phyloP scores from a whole-genome alignment of 2,113 vertebrate genomes.

The Tringa solitaria region DNA sequence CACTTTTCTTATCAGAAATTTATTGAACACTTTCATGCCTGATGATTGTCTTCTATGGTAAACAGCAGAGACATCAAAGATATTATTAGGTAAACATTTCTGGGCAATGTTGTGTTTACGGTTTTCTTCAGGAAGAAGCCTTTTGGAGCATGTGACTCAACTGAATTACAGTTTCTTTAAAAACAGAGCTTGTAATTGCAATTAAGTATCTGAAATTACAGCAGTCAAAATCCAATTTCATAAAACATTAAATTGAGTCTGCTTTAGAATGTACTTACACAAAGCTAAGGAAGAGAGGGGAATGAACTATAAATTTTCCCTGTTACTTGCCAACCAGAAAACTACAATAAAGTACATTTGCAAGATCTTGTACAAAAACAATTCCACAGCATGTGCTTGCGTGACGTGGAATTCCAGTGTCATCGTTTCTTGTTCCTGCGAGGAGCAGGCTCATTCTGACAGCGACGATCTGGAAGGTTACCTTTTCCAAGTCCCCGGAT shows the following conservation, averaged over 20 bases:
- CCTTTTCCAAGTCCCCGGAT: neutral
- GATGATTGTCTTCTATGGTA: neutral
- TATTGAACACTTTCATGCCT: neutral
- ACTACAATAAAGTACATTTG: neutral
- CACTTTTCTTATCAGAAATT: neutral
- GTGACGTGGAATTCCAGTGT: neutral
- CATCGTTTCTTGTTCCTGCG: neutral
- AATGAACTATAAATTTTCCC: neutral
- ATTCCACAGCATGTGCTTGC: neutral
- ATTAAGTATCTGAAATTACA: constrained; percentile 57
- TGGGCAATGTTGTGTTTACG: neutral
- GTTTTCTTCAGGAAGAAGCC: neutral
- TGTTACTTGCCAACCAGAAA: neutral
- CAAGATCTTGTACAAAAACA: neutral
- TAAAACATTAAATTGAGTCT: constrained; percentile 44
- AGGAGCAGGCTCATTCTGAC: neutral
- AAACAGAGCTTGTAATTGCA: constrained; percentile 33
- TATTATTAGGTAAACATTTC: neutral
- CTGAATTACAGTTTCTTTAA: neutral
- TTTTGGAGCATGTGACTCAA: neutral
- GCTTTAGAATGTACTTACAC: constrained; percentile 14
- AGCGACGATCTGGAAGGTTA: neutral
- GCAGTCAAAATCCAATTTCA: constrained; percentile 41
- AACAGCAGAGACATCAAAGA: neutral
- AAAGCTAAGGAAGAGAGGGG: neutral